These are phyloP conservation scores for Mormyrus lacerda DNA, from an alignment of 2,113 vertebrate genomes.

Conservation along the genomic window DNA sequence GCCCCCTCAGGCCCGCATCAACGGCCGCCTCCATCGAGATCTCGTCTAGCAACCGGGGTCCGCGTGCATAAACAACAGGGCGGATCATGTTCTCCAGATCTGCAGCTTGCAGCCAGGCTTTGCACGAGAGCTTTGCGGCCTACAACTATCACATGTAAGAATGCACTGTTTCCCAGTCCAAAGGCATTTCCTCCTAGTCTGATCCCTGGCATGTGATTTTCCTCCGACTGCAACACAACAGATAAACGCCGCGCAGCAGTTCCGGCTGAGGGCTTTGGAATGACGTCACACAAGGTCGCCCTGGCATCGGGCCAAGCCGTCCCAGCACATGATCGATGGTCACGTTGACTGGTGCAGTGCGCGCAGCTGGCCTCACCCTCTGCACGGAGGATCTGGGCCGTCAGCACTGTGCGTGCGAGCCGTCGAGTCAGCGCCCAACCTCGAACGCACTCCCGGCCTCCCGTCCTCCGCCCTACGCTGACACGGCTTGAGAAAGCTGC, in stretches of 20 bases:
- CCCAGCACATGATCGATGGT: neutral
- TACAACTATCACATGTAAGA: neutral
- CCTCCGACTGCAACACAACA: neutral
- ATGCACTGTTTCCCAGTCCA: neutral
- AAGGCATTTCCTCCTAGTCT: neutral
- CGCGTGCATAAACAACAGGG: neutral
- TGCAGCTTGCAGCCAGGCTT: neutral
- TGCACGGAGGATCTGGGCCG: neutral
- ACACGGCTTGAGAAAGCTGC: neutral
- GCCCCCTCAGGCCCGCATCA: neutral
- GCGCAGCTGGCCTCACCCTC: neutral
- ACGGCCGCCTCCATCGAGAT: neutral
- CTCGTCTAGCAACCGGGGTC: neutral
- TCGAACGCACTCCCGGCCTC: neutral
- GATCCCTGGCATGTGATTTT: neutral
- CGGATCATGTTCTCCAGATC: neutral
- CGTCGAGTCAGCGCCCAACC: neutral
- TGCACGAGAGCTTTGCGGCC: neutral
- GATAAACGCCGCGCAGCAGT: neutral
- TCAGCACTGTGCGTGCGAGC: neutral
- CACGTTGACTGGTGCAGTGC: neutral
- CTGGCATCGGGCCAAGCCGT: neutral
- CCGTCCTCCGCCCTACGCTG: neutral
- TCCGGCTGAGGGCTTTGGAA: neutral
- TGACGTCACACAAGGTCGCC: neutral